Percentiles rank a stretch among this genome's conserved stretches.
These are phyloP conservation scores for Philaethria dido DNA, from an alignment of 2,888 invertebrate species.

Conservation along the genomic window DNA sequence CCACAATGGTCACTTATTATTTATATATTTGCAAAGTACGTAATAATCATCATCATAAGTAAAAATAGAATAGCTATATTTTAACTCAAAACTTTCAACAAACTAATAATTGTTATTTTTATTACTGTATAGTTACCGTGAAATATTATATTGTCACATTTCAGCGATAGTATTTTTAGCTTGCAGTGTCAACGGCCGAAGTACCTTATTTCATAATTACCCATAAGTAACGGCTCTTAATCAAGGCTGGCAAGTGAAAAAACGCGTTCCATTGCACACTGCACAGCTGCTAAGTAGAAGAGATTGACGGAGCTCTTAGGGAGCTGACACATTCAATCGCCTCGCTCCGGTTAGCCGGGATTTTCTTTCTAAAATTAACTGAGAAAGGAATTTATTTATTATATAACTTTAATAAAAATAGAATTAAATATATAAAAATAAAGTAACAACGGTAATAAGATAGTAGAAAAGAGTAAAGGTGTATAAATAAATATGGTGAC, in stretches of 20 bases:
- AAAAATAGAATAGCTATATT: too few species aligned
- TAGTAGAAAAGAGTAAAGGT: too few species aligned
- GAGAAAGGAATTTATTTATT: neutral
- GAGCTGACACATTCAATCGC: slow-evolving; percentile 9
- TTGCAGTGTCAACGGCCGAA: slow-evolving; percentile 33
- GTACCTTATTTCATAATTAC: slow-evolving; percentile 42
- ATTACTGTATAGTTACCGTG: neutral
- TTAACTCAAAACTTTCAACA: too few species aligned
- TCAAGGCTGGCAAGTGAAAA: slow-evolving; percentile 33
- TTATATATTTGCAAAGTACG: too few species aligned
- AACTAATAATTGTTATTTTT: too few species aligned
- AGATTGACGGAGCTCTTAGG: slow-evolving; percentile 31
- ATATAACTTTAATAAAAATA: neutral
- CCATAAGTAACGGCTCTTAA: slow-evolving; percentile 40
- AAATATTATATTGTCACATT: neutral
- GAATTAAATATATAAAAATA: too few species aligned
- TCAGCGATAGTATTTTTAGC: slow-evolving; percentile 10
- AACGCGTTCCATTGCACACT: slow-evolving; percentile 31
- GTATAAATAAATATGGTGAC: too few species aligned
- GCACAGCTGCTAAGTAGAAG: slow-evolving; percentile 26
- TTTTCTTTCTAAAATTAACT: neutral
- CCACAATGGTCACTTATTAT: too few species aligned
- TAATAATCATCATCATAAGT: too few species aligned
- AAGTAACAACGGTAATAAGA: too few species aligned
- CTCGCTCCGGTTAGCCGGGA: neutral